A percentile compares a stretch with the other conserved stretches of the same genome.
These are phyloP conservation scores for Eurystomus glaucurus DNA, from an alignment of 2,797 vertebrate species.

Conservation along the genomic window DNA sequence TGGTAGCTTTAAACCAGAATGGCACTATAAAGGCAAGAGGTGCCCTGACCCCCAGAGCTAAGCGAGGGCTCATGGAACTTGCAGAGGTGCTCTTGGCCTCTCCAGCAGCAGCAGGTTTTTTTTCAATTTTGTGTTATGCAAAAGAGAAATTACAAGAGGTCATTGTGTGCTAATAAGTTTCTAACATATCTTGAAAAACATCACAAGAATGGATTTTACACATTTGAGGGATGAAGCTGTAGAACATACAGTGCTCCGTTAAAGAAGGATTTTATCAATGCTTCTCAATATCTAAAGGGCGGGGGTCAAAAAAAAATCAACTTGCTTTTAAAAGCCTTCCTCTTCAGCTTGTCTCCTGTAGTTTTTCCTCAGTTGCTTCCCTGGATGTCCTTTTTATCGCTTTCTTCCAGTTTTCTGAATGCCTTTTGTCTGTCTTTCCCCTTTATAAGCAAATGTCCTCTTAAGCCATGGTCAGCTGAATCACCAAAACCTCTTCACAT, in stretches of 20 bases:
- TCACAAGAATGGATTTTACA: not conserved
- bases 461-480: not conserved
- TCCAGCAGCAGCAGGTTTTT: not conserved
- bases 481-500: not conserved
- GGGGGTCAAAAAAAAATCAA: too few species aligned
- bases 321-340: not conserved
- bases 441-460: not conserved
- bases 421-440: not conserved
- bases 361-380: not conserved
- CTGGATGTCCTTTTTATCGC: not conserved
- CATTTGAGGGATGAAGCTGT: not conserved
- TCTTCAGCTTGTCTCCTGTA: not conserved
- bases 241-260: accelerated
- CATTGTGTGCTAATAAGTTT: not conserved
- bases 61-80: not conserved
- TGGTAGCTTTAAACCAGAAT: not conserved
- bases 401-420: not conserved
- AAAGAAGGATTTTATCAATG: too few species aligned
- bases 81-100: not conserved
- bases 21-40: not conserved
- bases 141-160: not conserved
- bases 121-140: not conserved
- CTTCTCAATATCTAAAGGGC: too few species aligned
- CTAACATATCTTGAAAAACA: not conserved
- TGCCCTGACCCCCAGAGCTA: not conserved